Evolutionary conservation across 2,113 vertebrate genomes (phyloP).

Genomic region (Gymnarchus niloticus): DNA sequence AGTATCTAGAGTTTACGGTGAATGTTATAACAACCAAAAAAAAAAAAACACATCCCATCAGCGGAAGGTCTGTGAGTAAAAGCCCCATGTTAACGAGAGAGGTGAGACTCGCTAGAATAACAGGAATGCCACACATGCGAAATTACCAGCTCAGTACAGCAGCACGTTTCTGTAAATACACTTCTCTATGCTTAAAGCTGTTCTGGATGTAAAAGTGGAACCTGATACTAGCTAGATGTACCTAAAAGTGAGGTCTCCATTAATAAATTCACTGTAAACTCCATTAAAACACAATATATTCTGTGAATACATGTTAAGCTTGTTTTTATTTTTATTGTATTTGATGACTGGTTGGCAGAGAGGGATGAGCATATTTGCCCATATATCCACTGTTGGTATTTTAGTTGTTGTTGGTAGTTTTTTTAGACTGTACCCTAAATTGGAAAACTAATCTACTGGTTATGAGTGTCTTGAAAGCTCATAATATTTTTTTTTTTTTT

Average conservation of each 20-base stretch:
- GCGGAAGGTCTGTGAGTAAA: background rate
- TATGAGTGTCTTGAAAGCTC: slow-evolving; percentile 6
- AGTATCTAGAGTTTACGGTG: background rate
- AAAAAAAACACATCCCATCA: no score
- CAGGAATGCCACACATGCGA: background rate
- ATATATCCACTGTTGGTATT: no score
- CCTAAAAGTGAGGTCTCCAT: background rate
- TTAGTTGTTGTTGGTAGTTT: no score
- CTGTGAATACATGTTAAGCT: background rate
- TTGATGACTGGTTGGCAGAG: background rate
- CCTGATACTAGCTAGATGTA: background rate
- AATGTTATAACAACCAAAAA: background rate
- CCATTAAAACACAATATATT: background rate
- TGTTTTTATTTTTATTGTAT: background rate
- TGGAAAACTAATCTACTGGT: background rate
- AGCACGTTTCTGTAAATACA: background rate
- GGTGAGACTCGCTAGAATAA: background rate
- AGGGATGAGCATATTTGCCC: background rate
- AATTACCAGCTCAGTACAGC: background rate
- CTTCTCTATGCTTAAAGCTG: background rate
- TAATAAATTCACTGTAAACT: background rate
- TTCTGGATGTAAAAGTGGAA: background rate
- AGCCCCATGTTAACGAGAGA: background rate
- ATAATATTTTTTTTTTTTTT: no score
- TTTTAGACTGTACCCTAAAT: no score